phyloP scores from a whole-genome alignment of 2,888 invertebrate species.

The Heliconius erato region DNA sequence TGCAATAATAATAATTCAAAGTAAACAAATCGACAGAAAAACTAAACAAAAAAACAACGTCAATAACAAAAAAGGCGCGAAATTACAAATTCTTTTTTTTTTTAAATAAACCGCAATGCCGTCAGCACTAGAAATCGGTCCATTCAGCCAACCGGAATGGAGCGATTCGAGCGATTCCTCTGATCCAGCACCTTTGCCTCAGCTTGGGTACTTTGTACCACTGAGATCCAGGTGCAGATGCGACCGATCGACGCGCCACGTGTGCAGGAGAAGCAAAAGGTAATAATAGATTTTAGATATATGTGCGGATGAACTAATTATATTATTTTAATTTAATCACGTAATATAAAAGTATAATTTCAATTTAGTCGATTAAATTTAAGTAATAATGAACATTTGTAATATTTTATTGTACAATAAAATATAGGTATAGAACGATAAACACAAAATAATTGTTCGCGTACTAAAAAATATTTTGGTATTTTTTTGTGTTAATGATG shows the following conservation, averaged over 20 bases:
- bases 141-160: slow-evolving; percentile 82
- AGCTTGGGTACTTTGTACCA: slow-evolving; percentile 87
- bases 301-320: background rate
- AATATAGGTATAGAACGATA: too few species aligned
- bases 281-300: slow-evolving; percentile 61
- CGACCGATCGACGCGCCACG: slow-evolving; percentile 73
- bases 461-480: too few species aligned
- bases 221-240: slow-evolving; percentile 76
- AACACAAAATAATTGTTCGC: too few species aligned
- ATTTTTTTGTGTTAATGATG: too few species aligned
- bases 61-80: slow-evolving; percentile 20
- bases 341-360: background rate
- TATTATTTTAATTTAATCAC: background rate
- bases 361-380: background rate
- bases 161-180: slow-evolving; percentile 80
- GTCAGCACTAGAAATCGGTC: slow-evolving; percentile 72
- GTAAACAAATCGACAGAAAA: background rate
- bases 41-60: background rate
- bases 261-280: slow-evolving; percentile 83
- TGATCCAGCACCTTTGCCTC: slow-evolving; percentile 79
- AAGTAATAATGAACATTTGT: too few species aligned
- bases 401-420: too few species aligned
- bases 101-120: slow-evolving; percentile 64
- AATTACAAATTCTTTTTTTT: slow-evolving; percentile 14
- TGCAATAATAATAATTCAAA: background rate